These are phyloP conservation scores for Papilio helenus DNA, from an alignment of 1,140 invertebrate species.

Conservation along the genomic window DNA sequence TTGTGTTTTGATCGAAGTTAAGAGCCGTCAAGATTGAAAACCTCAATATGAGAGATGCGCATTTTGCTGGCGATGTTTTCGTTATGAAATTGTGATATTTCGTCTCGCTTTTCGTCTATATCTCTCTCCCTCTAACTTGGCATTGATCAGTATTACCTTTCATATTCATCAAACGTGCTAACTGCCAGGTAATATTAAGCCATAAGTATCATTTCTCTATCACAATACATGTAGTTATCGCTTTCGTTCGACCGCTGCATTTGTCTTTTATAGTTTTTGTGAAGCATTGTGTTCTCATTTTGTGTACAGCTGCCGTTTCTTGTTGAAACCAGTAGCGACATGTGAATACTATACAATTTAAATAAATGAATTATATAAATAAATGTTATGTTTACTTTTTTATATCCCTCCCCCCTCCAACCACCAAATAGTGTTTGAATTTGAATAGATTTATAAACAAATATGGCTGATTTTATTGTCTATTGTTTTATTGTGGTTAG, in stretches of 20 bases:
- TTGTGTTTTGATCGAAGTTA: too few species aligned
- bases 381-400: slow-evolving; percentile 34
- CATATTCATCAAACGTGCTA: slow-evolving; percentile 48
- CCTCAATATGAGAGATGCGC: slow-evolving; percentile 53
- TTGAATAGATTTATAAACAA: background rate
- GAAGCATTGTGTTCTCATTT: slow-evolving; percentile 81
- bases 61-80: slow-evolving; percentile 48
- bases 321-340: slow-evolving; percentile 76
- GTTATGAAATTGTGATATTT: slow-evolving; percentile 62
- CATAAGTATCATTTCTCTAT: slow-evolving; percentile 71
- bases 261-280: slow-evolving; percentile 79
- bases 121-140: slow-evolving; percentile 55
- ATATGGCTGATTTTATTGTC: background rate
- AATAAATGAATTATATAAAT: slow-evolving; percentile 83
- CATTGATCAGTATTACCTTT: slow-evolving; percentile 73
- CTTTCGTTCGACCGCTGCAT: slow-evolving; percentile 79
- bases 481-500: background rate
- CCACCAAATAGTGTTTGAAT: too few species aligned
- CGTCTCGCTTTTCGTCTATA: slow-evolving; percentile 38
- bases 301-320: slow-evolving; percentile 78
- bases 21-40: background rate
- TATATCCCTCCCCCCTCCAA: background rate
- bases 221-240: slow-evolving; percentile 64
- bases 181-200: slow-evolving; percentile 77
- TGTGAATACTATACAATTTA: slow-evolving; percentile 83